A percentile compares a stretch with the other conserved stretches of the same genome.
Conservation (phyloP, 2,113 vertebrate species). For the Indri indri region DNA sequence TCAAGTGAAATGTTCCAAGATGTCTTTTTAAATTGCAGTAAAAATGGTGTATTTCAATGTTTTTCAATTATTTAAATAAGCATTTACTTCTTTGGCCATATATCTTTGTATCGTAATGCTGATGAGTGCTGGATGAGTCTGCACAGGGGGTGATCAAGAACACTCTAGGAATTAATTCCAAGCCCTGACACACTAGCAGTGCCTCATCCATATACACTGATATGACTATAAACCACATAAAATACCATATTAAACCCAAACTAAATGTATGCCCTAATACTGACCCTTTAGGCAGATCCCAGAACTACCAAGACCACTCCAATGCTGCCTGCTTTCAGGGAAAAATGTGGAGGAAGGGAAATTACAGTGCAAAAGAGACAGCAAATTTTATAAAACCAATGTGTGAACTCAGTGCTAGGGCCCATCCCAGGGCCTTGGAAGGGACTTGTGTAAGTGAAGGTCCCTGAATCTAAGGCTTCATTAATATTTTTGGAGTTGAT, state of each 20-base stretch:
- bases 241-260: background rate
- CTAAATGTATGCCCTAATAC: background rate
- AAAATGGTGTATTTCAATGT: background rate
- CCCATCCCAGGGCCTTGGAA: background rate
- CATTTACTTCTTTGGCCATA: background rate
- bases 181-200: background rate
- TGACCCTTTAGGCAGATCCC: background rate
- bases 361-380: background rate
- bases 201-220: background rate
- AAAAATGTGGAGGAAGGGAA: background rate
- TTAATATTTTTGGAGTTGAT: background rate
- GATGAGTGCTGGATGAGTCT: background rate
- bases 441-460: background rate
- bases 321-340: background rate
- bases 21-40: background rate
- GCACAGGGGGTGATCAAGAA: background rate
- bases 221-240: background rate
- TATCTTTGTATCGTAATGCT: background rate
- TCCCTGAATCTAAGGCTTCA: background rate
- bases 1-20: background rate
- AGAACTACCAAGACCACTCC: background rate
- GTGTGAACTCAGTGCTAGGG: background rate
- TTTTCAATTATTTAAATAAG: slow-evolving; percentile 4
- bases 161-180: background rate
- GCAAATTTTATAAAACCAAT: background rate